Evolutionary conservation across 92 coral and sea anemone species (phyloP).

Genomic region (Heliopora coerulea): DNA sequence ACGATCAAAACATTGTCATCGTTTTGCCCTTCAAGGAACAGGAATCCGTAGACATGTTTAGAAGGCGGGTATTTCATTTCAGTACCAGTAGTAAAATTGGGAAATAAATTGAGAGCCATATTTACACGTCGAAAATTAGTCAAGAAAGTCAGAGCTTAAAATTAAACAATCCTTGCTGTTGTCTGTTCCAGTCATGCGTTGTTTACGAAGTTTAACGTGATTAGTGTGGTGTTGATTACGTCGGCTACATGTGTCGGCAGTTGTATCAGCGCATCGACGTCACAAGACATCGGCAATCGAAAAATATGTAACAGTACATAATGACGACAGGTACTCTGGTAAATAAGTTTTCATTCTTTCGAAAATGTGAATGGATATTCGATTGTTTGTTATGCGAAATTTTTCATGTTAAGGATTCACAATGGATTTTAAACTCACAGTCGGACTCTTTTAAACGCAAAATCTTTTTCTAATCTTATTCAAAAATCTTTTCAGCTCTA

Average conservation of each 20-base stretch:
- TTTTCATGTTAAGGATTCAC: neutral
- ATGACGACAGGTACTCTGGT: neutral
- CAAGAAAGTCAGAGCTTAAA: no score
- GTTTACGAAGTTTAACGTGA: neutral
- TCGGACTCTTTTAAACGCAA: no score
- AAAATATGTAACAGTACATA: neutral
- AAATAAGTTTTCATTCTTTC: neutral
- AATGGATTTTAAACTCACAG: no score
- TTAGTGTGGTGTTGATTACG: neutral
- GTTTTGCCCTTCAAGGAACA: neutral
- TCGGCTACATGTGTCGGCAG: neutral
- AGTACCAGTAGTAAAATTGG: neutral
- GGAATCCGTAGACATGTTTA: neutral
- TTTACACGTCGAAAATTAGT: neutral
- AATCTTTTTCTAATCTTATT: no score
- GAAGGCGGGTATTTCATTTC: neutral
- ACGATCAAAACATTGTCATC: neutral
- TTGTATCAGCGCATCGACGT: neutral
- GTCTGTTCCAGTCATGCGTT: neutral
- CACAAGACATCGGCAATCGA: neutral
- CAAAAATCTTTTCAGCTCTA: no score
- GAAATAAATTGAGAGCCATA: neutral
- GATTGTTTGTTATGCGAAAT: neutral
- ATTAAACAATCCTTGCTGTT: neutral
- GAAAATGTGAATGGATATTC: neutral